Evolutionary conservation across 2,113 vertebrate species (phyloP), one percentile per base, ranked within the genome.

Genomic region (Alexandromys fortis): DNA sequence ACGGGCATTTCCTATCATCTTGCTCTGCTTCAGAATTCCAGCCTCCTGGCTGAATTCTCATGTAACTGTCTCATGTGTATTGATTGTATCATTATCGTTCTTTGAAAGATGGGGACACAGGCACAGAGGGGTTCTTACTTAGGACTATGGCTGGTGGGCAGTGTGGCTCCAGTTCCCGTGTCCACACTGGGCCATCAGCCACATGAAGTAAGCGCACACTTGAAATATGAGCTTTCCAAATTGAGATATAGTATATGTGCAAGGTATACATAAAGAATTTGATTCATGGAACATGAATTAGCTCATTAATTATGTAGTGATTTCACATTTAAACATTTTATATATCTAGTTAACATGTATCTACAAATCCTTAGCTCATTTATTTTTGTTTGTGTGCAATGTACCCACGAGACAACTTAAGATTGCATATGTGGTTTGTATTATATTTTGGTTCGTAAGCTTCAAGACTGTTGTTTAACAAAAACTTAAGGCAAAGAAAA

Each of bases 381-480:
- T 13, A 5, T 49, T 55, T 70, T 52, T 85, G 91, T 65, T 91
- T 79, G 81, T 79, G 92, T 94, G 87, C 81, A n/a, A 9, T 83
- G 19, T 92, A 17, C 52, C 42, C 76, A 30, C 3, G 33, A 47
- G n/a, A 70, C 11, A 68, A 87, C 75, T 95, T 89, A 67, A 94
- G 67, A 47, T 75, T 38, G 89, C 2, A 2, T 38, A 35, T 24
- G 21, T 35, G 30, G 21, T 19, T 81, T 3, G 45, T 24, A 22
- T 63, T 16, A 11, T 86, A 72, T 86, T 94, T 94, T 55, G 45
- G 42, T 89, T 78, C 9, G 45, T 86, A 42, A 94, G 47, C n/a
- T 65, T 72, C 49, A 73, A 38, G 49, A 88, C 47, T 88, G 30
- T 47, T 83, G 13, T 92, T 92, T 68, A 76, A 68, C 22, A 67